Evolutionary conservation across 2,888 invertebrate species (phyloP), one percentile per base, ranked within the genome.

Genomic region (Andrena haemorrhoa): DNA sequence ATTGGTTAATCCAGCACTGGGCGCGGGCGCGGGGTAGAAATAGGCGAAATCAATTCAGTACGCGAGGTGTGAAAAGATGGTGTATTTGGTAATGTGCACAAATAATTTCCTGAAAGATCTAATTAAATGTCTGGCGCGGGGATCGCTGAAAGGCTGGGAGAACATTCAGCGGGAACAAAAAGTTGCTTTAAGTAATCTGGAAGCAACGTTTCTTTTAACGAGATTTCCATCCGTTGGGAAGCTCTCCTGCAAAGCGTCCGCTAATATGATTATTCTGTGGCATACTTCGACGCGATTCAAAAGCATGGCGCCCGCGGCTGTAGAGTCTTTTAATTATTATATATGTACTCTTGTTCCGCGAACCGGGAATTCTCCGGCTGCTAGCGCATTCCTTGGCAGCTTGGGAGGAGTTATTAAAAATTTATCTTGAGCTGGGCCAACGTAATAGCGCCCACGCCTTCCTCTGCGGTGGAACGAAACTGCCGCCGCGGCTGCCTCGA

Each of bases 321-420:
- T 53, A 35, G 41, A 77, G 60, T 61, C 65, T 81, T 86, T 84
- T 78, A 85, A 86, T 86, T 86, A 86, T 84, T 81, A 75, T 83
- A 80, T 63, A 65, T 56, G 56, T 77, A 79, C 74, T 79, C 78
- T 61, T 51, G 65, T 56, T 51, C 72, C 63, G 60, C 75, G 78
- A 74, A 72, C 53, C 31, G 71, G 53, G 61, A 80, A 78, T 82
- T 80, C 82, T 66, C 71, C 49, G 53, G 31, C 61, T 64, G 31
- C 65, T 60, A 23, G 47, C 74, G 35, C 53, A 74, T 60, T 75
- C 61, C 74, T 61, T 74, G 49, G 47, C 51, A 64, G 68, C 61
- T 73, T 61, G 65, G 77, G 73, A 51, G 74, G 85, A 87, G 88
- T 89, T 90, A 90, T 92, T 91, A 91, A 91, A 92, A 91, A 92